These are phyloP conservation scores for Simalia tracyae DNA, from an alignment of 2,797 vertebrate genomes.

Conservation along the genomic window DNA sequence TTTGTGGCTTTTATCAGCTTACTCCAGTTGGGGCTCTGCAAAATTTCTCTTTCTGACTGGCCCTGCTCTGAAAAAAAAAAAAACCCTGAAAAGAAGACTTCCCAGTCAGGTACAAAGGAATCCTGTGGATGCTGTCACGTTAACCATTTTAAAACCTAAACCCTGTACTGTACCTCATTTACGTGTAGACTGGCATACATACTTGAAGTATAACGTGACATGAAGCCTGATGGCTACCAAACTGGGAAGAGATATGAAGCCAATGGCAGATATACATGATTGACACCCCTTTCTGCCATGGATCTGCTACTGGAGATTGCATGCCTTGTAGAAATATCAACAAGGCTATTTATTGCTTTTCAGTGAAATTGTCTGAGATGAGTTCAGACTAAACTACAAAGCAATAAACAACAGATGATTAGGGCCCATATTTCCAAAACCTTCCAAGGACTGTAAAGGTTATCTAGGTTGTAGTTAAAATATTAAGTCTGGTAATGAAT, in stretches of 20 bases:
- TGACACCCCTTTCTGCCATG: not conserved
- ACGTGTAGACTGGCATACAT: not conserved
- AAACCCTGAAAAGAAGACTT: not conserved
- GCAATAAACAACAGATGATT: not conserved
- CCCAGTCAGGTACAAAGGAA: not conserved
- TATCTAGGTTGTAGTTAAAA: not conserved
- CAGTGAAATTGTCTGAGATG: not conserved
- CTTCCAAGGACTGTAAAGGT: not conserved
- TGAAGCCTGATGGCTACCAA: not conserved
- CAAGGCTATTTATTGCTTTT: not conserved
- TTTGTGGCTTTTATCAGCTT: not conserved
- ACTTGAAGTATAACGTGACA: not conserved
- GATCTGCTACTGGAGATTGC: not conserved
- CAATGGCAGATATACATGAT: not conserved
- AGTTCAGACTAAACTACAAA: not conserved
- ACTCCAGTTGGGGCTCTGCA: not conserved
- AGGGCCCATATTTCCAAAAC: not conserved
- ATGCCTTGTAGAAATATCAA: not conserved
- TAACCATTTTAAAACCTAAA: not conserved
- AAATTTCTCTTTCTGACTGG: not conserved
- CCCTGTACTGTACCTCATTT: not conserved
- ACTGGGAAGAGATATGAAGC: not conserved
- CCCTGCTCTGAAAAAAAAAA: too few relatives aligned
- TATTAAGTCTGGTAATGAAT: not conserved
- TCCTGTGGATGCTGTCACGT: not conserved